Evolutionary conservation across 2,113 vertebrate genomes (phyloP), one percentile per base, ranked within the genome.

Genomic region (Orientallactaga bullata): DNA sequence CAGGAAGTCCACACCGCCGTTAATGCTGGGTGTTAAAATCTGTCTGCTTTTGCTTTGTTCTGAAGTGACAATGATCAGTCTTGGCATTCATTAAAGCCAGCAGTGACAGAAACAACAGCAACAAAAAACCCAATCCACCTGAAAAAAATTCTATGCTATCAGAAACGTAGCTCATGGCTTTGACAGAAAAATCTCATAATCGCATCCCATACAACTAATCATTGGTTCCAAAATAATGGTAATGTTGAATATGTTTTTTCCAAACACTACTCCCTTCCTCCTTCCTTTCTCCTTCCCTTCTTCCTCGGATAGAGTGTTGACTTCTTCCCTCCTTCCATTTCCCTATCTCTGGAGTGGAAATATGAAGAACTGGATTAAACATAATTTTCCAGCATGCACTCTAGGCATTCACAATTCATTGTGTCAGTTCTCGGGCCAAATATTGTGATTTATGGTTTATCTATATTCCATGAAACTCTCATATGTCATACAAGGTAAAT

Each of bases 21-120:
- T 95, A 96, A 97, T 94, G 51, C 80, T 68, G 71, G 17, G 20
- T 89, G 28, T 90, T 97, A 89, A 39, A 91, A 55, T 82, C 17
- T 77, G 61, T 96, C 93, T 95, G 16, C 6, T 86, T 91, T 73
- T 35, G 91, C 92, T 58, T 92, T 95, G 35, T 92, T 16, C 42
- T 71, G 24, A 11, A 90, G 78, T 84, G 93, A 78, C 91, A 90
- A 4, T 88, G 81, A 95, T 97, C 77, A 89, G 2, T 93, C 94
- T 89, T 90, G 84, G 89, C 72, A 1, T 87, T 95, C 95, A 88
- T 96, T 61, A 95, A 94, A 96, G 93, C 69, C 42, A 66, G 21
- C 35, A 83, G 74, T 66, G 93, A 88, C 81, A 92, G 81, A 94
- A 89, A 63, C 63, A 81, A 66, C 42, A 5, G 8, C 42, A 47